Conservation (phyloP, 2,888 invertebrate species). For the Brassicogethes aeneus region DNA sequence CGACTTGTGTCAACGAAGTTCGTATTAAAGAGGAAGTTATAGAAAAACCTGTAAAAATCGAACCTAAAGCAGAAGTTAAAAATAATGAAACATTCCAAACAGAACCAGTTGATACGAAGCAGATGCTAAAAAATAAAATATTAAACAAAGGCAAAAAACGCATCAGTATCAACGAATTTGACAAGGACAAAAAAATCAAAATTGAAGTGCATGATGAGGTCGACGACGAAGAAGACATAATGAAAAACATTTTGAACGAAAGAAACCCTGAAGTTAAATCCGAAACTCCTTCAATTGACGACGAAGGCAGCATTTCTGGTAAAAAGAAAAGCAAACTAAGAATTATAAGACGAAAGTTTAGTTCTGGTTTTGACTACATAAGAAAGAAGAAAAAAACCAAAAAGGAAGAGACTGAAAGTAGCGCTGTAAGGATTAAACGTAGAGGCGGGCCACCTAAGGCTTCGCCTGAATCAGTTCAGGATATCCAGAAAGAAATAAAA, state of each 20-base stretch:
- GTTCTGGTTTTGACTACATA: slow-evolving; percentile 83
- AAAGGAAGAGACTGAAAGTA: slow-evolving; percentile 40
- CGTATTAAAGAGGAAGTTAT: slow-evolving; percentile 32
- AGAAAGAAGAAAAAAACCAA: slow-evolving; percentile 74
- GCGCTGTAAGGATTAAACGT: slow-evolving; percentile 21
- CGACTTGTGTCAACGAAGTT: slow-evolving; percentile 46
- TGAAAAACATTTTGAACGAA: slow-evolving; percentile 26
- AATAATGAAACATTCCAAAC: slow-evolving; percentile 28
- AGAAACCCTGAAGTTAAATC: slow-evolving; percentile 34
- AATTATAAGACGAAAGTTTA: slow-evolving; percentile 64
- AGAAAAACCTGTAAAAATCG: slow-evolving; percentile 18
- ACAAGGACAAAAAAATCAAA: slow-evolving; percentile 27
- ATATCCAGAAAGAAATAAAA: slow-evolving; percentile 78
- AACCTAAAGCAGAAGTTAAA: slow-evolving; percentile 38
- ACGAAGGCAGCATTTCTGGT: slow-evolving; percentile 22
- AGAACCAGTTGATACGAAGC: slow-evolving; percentile 17
- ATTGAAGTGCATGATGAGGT: slow-evolving; percentile 24
- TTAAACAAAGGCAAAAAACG: slow-evolving; percentile 20
- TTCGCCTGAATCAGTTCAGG: slow-evolving; percentile 59
- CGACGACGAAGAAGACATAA: slow-evolving; percentile 27
- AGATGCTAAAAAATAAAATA: slow-evolving; percentile 25
- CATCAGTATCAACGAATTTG: slow-evolving; percentile 26
- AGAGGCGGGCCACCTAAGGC: slow-evolving; percentile 42
- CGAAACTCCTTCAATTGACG: slow-evolving; percentile 34
- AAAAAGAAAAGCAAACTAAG: slow-evolving; percentile 51